Evolutionary conservation across 2,113 vertebrate species (phyloP).

Genomic region (Tiliqua scincoides): DNA sequence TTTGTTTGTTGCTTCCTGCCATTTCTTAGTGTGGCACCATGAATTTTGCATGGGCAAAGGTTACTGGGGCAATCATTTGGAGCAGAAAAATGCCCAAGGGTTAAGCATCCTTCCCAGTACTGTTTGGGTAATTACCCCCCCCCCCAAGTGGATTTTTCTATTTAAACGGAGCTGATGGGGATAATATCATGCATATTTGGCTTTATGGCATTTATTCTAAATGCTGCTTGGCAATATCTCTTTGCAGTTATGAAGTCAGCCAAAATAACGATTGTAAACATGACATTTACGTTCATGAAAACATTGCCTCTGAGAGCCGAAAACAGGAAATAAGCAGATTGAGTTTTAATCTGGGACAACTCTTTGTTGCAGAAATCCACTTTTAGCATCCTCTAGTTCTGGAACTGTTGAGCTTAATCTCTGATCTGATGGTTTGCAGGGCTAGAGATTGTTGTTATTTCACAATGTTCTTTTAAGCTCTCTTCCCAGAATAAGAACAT

Average conservation of each 20-base stretch:
- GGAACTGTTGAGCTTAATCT: slow-evolving; percentile 13
- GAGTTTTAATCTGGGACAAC: slow-evolving; percentile 1
- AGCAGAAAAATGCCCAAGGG: not conserved
- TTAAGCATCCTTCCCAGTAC: not conserved
- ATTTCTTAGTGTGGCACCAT: not conserved
- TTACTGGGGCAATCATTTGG: not conserved
- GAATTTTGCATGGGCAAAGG: not conserved
- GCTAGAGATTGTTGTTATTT: not conserved
- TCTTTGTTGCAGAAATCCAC: slow-evolving; percentile 5
- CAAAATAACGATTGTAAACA: slow-evolving; percentile 4
- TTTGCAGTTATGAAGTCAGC: not conserved
- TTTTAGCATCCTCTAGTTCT: not conserved
- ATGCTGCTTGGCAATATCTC: not conserved
- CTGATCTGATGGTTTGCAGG: not conserved
- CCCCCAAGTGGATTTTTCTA: not conserved
- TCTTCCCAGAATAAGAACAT: slow-evolving; percentile 3
- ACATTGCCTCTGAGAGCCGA: not conserved
- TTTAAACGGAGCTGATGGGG: not conserved
- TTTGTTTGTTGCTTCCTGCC: not conserved
- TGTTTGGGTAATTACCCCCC: not conserved
- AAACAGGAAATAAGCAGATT: not conserved
- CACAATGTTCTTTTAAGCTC: slow-evolving; percentile 6
- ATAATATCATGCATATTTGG: not conserved
- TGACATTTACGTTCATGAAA: not conserved
- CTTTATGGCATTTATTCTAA: not conserved